These are phyloP conservation scores for Muntiacus muntjak DNA, from an alignment of 2,113 vertebrate genomes.

Conservation along the genomic window DNA sequence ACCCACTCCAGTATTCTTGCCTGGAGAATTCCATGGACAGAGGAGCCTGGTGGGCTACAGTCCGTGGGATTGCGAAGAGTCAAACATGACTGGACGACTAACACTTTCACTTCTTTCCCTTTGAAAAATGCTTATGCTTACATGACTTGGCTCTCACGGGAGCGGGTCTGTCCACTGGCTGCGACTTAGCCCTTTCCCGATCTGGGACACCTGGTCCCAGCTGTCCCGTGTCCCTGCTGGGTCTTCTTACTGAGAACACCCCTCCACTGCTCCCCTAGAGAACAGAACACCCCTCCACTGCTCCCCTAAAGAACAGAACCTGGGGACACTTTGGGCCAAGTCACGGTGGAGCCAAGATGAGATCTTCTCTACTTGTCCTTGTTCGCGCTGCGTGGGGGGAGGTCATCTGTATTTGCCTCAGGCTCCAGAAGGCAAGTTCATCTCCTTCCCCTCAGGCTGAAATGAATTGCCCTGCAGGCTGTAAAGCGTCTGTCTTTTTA, in stretches of 20 bases:
- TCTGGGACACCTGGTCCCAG: too few relatives aligned
- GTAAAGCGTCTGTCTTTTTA: neutral
- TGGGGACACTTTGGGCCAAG: fast-evolving
- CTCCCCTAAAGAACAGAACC: neutral
- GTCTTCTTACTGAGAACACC: neutral
- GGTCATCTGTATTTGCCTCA: neutral
- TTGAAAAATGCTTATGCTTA: neutral
- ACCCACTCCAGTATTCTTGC: neutral
- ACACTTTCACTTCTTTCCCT: neutral
- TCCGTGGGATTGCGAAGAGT: neutral
- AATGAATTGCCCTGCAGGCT: fast-evolving
- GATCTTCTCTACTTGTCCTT: neutral
- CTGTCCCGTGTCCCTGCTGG: fast-evolving
- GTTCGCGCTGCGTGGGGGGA: neutral
- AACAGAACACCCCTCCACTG: neutral
- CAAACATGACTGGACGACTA: neutral
- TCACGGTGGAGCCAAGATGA: fast-evolving
- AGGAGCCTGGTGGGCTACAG: neutral
- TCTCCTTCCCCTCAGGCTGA: neutral
- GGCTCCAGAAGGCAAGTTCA: neutral
- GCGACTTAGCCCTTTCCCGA: neutral
- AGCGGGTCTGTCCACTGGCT: neutral
- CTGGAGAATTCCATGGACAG: neutral
- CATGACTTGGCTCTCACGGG: neutral
- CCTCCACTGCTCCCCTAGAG: neutral